These are phyloP conservation scores for Cephonodes hylas DNA, from an alignment of 2,888 invertebrate genomes.

Conservation along the genomic window DNA sequence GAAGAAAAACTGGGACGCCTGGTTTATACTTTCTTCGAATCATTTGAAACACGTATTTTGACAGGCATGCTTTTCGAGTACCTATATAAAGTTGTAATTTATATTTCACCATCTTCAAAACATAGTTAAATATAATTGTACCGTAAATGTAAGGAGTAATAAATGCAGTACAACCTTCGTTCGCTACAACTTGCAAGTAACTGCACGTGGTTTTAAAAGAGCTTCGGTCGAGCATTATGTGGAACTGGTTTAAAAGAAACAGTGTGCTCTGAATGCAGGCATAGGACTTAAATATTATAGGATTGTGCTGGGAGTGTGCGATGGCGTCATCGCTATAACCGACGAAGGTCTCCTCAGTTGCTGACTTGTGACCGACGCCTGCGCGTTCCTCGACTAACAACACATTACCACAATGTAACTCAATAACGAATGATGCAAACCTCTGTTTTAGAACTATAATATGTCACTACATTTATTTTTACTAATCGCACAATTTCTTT, in stretches of 20 bases:
- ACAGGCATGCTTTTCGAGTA: no score
- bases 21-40: neutral
- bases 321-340: conserved; percentile 76
- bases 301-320: conserved; percentile 46
- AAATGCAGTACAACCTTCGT: neutral
- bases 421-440: conserved; percentile 47
- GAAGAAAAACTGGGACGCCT: conserved; percentile 29
- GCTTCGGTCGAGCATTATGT: conserved; percentile 4
- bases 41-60: neutral
- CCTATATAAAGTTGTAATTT: neutral
- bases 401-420: conserved; percentile 32
- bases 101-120: no score
- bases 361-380: conserved; percentile 38
- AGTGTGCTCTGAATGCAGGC: conserved; percentile 12
- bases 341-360: conserved; percentile 57
- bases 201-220: conserved; percentile 1
- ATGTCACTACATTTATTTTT: neutral
- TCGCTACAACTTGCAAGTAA: neutral
- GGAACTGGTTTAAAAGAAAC: conserved; percentile 13
- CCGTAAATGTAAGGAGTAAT: neutral
- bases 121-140: no score
- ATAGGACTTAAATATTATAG: conserved; percentile 21
- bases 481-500: neutral
- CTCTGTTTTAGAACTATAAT: conserved; percentile 31
- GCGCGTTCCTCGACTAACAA: conserved; percentile 34